These are phyloP conservation scores for Hydrolagus colliei DNA, from an alignment of 2,797 vertebrate genomes.

Conservation along the genomic window DNA sequence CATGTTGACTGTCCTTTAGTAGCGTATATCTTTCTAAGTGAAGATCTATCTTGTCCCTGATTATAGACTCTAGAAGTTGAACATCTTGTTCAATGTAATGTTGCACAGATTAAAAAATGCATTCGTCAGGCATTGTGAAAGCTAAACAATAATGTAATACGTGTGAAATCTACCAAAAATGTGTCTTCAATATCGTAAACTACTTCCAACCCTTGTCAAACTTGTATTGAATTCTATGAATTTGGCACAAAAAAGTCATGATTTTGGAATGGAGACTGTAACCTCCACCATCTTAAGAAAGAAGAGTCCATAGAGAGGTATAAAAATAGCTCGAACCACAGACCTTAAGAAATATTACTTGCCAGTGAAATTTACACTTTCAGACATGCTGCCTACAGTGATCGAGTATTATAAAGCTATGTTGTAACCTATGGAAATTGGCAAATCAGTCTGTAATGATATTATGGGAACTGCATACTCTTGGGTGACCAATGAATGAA, in stretches of 20 bases:
- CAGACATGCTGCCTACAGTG: background rate
- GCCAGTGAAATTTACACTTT: background rate
- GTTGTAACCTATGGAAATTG: background rate
- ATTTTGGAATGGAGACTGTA: background rate
- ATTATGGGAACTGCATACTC: constrained; percentile 1
- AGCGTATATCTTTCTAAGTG: too few species aligned
- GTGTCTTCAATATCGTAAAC: background rate
- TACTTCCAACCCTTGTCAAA: background rate
- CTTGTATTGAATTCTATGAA: background rate
- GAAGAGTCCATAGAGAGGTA: background rate
- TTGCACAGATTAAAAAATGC: background rate
- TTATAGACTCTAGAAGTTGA: too few species aligned
- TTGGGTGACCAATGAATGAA: background rate
- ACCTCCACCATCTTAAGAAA: background rate
- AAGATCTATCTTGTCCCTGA: too few species aligned
- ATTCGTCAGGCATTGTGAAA: background rate
- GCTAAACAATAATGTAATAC: too few species aligned
- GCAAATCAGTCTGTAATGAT: constrained; percentile 3
- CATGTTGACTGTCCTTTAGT: too few species aligned
- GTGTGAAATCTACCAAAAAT: background rate
- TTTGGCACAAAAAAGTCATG: background rate
- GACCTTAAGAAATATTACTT: background rate
- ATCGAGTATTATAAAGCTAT: constrained; percentile 4
- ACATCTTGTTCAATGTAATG: too few species aligned
- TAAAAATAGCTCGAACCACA: background rate